Percentiles rank a stretch among this genome's conserved stretches.
phyloP scores from a whole-genome alignment of 1,140 invertebrate species.

The Stegodyphus dumicola region DNA sequence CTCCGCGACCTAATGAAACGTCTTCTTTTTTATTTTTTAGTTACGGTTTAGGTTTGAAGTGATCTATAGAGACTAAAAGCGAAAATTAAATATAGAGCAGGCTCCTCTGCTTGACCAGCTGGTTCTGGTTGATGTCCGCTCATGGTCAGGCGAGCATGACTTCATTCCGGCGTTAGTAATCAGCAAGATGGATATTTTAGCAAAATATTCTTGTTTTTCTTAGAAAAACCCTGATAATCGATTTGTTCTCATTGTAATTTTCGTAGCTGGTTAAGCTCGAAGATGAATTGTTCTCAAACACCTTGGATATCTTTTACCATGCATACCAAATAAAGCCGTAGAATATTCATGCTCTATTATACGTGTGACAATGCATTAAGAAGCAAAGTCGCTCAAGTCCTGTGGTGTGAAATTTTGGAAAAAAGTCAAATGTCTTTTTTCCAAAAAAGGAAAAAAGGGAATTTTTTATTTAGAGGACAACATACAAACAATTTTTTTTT shows the following conservation, averaged over 20 bases:
- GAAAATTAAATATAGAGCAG: no score
- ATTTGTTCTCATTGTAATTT: slow-evolving; percentile 42
- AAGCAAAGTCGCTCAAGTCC: neutral
- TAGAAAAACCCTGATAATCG: slow-evolving; percentile 20
- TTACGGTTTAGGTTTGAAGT: no score
- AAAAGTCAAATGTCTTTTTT: no score
- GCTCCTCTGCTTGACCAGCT: no score
- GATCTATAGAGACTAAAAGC: no score
- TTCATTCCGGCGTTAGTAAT: neutral
- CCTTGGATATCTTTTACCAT: neutral
- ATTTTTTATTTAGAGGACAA: no score
- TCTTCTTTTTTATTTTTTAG: no score
- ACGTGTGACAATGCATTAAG: slow-evolving; percentile 6
- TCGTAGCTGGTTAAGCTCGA: slow-evolving; percentile 20
- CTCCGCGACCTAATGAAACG: no score
- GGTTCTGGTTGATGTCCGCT: neutral
- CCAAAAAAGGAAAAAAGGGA: no score
- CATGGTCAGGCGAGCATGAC: slow-evolving; percentile 44
- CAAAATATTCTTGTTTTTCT: slow-evolving; percentile 5
- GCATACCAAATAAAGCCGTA: slow-evolving; percentile 7
- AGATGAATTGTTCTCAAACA: slow-evolving; percentile 45
- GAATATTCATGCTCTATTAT: slow-evolving; percentile 48
- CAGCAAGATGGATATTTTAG: slow-evolving; percentile 26
- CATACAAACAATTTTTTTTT: no score
- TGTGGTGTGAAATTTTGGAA: no score